Evolutionary conservation across 2,113 vertebrate genomes (phyloP).

Genomic region (Scortum barcoo): DNA sequence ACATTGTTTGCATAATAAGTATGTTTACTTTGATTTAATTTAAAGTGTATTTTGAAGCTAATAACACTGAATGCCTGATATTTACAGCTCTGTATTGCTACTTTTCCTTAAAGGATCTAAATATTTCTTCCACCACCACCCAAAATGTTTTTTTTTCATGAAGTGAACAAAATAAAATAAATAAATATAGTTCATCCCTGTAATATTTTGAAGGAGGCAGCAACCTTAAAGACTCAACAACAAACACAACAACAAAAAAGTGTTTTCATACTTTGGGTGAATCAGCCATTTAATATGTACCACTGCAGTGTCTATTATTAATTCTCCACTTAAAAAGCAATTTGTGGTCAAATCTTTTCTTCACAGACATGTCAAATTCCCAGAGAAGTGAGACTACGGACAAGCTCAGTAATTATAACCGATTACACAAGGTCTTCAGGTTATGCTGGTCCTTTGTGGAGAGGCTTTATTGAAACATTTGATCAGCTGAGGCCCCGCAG

Average conservation of each 20-base stretch:
- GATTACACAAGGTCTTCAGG: constrained; percentile 11
- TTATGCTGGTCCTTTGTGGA: constrained; percentile 27
- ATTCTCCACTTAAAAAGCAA: background rate
- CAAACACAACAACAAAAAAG: too few relatives aligned
- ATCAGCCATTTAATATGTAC: background rate
- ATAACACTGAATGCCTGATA: background rate
- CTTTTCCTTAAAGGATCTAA: background rate
- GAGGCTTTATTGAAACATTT: constrained; percentile 51
- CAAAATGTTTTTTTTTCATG: background rate
- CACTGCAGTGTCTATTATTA: too few relatives aligned
- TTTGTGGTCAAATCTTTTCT: background rate
- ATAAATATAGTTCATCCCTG: too few relatives aligned
- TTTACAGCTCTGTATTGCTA: background rate
- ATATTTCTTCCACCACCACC: background rate
- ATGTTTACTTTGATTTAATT: too few relatives aligned
- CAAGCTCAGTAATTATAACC: constrained; percentile 28
- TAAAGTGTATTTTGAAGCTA: background rate
- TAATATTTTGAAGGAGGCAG: too few relatives aligned
- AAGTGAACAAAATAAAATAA: background rate
- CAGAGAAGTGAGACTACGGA: background rate
- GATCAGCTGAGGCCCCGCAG: constrained; percentile 38
- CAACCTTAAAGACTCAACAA: too few relatives aligned
- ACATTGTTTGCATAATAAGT: too few relatives aligned
- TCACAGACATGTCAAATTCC: background rate
- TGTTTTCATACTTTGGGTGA: background rate